Percentiles rank a stretch among this genome's conserved stretches.
These are phyloP conservation scores for Typhlichthys eigenmanni DNA, from an alignment of 2,797 vertebrate species.

Conservation along the genomic window DNA sequence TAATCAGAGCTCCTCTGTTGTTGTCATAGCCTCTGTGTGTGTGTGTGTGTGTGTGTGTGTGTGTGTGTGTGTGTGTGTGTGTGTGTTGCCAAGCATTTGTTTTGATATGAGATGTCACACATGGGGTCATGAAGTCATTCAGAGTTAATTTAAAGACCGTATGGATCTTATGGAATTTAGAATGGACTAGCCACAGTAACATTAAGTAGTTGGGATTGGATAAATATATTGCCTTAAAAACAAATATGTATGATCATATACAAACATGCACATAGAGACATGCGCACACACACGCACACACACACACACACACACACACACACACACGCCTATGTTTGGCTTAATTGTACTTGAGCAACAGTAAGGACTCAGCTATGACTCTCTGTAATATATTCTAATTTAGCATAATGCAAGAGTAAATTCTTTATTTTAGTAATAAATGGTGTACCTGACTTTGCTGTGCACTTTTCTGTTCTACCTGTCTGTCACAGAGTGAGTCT, in stretches of 20 bases:
- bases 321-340: background rate
- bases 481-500: constrained; percentile 74
- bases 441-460: background rate
- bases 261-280: constrained; percentile 17
- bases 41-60: too few relatives aligned
- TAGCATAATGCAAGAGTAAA: background rate
- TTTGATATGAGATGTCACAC: too few relatives aligned
- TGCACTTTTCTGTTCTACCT: constrained; percentile 1
- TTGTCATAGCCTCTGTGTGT: too few relatives aligned
- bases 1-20: too few relatives aligned
- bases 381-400: background rate
- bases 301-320: background rate
- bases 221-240: constrained; percentile 13
- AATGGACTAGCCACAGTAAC: background rate
- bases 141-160: too few relatives aligned
- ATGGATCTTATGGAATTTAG: too few relatives aligned
- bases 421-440: background rate
- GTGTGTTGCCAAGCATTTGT: too few relatives aligned
- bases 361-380: constrained; percentile 25
- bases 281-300: background rate
- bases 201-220: background rate
- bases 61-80: too few relatives aligned
- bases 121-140: too few relatives aligned
- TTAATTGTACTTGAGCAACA: constrained; percentile 24
- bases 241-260: constrained; percentile 9